Evolutionary conservation across 1,140 invertebrate species (phyloP).

Genomic region (Spodoptera litura): DNA sequence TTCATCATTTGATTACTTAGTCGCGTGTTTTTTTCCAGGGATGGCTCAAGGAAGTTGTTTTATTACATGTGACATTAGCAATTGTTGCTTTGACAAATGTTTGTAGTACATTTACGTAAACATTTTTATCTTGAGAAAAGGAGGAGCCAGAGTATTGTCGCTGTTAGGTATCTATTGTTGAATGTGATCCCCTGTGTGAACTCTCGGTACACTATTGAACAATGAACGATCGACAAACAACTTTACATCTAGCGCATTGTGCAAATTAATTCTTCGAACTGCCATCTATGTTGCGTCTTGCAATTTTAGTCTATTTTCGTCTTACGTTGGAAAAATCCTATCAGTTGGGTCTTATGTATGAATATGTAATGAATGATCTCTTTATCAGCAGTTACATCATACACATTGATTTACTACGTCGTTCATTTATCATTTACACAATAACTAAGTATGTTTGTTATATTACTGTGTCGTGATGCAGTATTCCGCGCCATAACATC

Average conservation of each 20-base stretch:
- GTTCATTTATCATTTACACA: neutral
- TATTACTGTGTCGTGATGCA: neutral
- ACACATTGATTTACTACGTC: neutral
- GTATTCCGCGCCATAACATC: neutral
- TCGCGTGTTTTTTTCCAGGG: conserved; percentile 21
- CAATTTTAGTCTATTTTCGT: neutral
- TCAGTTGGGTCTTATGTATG: neutral
- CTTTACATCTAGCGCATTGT: conserved; percentile 17
- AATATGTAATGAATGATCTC: conserved; percentile 6
- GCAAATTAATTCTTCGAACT: neutral
- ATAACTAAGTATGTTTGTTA: neutral
- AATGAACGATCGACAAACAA: conserved; percentile 28
- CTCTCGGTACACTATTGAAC: conserved; percentile 6
- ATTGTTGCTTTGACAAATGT: neutral
- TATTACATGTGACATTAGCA: neutral
- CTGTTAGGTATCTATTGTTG: conserved; percentile 12
- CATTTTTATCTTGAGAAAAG: conserved; percentile 20
- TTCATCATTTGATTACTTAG: conserved; percentile 18
- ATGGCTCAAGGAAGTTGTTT: conserved; percentile 13
- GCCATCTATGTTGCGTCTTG: neutral
- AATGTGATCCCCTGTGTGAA: conserved; percentile 4
- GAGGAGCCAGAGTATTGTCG: neutral
- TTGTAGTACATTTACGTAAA: neutral
- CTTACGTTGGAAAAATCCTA: no score
- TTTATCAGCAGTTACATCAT: neutral